phyloP scores from a whole-genome alignment of 2,113 vertebrate genomes.

The Oreotrochilus melanogaster region DNA sequence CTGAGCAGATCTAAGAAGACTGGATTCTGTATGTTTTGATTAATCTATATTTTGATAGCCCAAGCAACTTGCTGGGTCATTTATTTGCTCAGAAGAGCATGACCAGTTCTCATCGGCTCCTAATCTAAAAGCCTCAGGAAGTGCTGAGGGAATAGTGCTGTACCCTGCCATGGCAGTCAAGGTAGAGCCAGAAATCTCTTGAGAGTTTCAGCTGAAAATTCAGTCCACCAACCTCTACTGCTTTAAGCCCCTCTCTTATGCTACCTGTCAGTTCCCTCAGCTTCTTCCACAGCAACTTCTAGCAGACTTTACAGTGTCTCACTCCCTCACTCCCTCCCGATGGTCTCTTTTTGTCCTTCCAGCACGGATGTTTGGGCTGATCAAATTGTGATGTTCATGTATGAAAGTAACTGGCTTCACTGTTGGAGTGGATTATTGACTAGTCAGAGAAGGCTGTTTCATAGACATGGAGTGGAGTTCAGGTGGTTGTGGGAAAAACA shows the following conservation, averaged over 20 bases:
- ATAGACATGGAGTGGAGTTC: neutral
- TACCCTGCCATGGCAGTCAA: neutral
- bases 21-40: neutral
- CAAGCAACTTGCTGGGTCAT: neutral
- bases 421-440: neutral
- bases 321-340: neutral
- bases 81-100: neutral
- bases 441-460: neutral
- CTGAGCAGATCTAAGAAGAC: neutral
- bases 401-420: neutral
- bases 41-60: neutral
- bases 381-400: neutral
- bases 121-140: neutral
- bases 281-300: neutral
- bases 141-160: neutral
- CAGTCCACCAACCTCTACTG: neutral
- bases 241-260: neutral
- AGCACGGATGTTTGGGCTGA: neutral
- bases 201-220: neutral
- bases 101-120: neutral
- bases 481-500: neutral
- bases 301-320: neutral
- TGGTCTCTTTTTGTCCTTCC: neutral
- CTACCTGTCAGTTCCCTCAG: accelerated
- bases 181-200: neutral